Base-by-base conservation (phyloP, 2,113 vertebrate genomes). In the Conger conger region DNA sequence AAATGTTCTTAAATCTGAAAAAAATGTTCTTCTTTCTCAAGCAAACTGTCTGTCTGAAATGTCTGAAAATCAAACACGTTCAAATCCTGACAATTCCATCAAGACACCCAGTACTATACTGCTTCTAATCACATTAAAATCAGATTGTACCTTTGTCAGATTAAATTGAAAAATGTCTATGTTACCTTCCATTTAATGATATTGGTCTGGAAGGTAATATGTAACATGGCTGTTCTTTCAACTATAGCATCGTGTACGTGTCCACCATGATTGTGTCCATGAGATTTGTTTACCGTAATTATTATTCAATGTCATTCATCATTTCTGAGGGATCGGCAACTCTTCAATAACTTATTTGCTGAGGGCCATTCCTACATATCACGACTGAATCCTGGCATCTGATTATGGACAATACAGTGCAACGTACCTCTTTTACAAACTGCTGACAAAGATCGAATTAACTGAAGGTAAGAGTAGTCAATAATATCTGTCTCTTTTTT, bases 81-180 rank as follows among this genome's bases (percentile, higher is more conserved):
- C 81, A 30, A 73, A 45, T 38, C 38, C 82, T 50, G 63, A 77
- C 27, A 60, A 77, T 50, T 17, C 30, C 37, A 4, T 27, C 60
- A 18, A 83, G 40, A 77, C 68, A 76, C 38, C 30, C 33, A 45
- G 36, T 23, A 27, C 63, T 53, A 50, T 83, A 68, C 82, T 38
- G 63, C n/a, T 83, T 83, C 82, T 77, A n/a, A 83, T 83, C 60
- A 57, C 73, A 37, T 82, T 82, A 82, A 82, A 68, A 73, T 37
- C 23, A 18, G 11, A 83, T 53, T 42, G 63, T 68, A 83, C 20
- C 50, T 50, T 30, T 83, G 82, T 77, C 63, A 83, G 33, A 77
- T 83, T 83, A 83, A 83, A 77, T 45, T 76, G 40, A 83, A 76
- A 83, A 83, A 53, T 45, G 68, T 38, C 68, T 77, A 63, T 33